These are phyloP conservation scores for Meloidogyne floridensis DNA, from an alignment of 1,140 invertebrate species.

Conservation along the genomic window DNA sequence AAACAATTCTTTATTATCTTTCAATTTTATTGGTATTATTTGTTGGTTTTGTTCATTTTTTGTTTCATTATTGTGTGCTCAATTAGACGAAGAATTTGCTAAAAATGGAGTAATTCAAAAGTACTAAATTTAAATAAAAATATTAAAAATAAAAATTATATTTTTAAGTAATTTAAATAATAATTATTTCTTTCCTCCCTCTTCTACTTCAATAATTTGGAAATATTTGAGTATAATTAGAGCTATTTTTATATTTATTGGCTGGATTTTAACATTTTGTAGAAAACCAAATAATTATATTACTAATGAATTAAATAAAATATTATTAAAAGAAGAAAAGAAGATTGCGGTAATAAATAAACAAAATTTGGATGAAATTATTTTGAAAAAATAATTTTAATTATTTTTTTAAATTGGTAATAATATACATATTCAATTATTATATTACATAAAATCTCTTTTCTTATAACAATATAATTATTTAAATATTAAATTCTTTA, in stretches of 20 bases:
- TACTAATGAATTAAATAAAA: neutral
- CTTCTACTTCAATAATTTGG: neutral
- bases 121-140: neutral
- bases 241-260: neutral
- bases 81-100: slow-evolving; percentile 20
- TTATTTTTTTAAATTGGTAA: too few species aligned
- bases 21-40: neutral
- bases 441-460: too few species aligned
- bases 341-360: neutral
- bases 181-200: too few species aligned
- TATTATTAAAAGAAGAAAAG: neutral
- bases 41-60: slow-evolving; percentile 13
- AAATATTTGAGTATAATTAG: neutral
- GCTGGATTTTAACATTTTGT: neutral
- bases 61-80: slow-evolving; percentile 10
- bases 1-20: slow-evolving; percentile 16
- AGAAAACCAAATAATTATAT: neutral
- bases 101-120: neutral
- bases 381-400: neutral
- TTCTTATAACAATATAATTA: too few species aligned
- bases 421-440: too few species aligned
- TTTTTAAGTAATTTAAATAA: neutral
- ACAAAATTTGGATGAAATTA: neutral
- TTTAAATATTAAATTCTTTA: too few species aligned
- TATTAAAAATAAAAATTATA: neutral